Evolutionary conservation across 1,140 invertebrate species (phyloP).

Genomic region (Drosophila sp.): DNA sequence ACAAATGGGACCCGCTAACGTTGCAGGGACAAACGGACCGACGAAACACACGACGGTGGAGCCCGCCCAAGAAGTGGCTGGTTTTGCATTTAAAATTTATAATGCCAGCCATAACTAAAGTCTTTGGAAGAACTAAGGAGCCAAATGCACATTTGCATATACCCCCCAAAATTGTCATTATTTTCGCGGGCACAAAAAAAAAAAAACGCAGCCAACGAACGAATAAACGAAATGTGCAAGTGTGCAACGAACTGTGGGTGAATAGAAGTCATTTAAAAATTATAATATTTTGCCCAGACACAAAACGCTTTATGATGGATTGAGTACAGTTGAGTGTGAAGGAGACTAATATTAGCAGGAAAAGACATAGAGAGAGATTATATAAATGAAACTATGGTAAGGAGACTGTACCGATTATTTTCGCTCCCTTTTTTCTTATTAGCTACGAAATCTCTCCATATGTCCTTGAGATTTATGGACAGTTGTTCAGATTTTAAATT

Average conservation of each 20-base stretch:
- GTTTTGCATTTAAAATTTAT: conserved; percentile 75
- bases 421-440: background rate
- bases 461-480: conserved; percentile 42
- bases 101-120: conserved; percentile 69
- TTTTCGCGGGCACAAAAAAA: conserved; percentile 18
- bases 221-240: conserved; percentile 3
- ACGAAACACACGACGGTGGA: background rate
- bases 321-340: background rate
- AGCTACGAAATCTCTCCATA: conserved; percentile 35
- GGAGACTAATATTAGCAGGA: background rate
- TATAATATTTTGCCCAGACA: conserved; percentile 28
- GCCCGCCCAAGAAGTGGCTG: conserved; percentile 47
- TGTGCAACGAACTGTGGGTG: conserved; percentile 58
- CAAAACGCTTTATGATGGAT: conserved; percentile 12
- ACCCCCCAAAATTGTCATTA: conserved; percentile 62
- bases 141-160: conserved; percentile 52
- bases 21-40: conserved; percentile 33
- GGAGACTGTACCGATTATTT: background rate
- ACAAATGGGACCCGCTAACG: conserved; percentile 59
- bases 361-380: background rate
- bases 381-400: background rate
- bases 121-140: conserved; percentile 6
- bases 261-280: conserved; percentile 48
- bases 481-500: conserved; percentile 40
- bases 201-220: background rate